These are phyloP conservation scores for Pinctada fucata DNA, from an alignment of 2,888 invertebrate species.

Conservation along the genomic window DNA sequence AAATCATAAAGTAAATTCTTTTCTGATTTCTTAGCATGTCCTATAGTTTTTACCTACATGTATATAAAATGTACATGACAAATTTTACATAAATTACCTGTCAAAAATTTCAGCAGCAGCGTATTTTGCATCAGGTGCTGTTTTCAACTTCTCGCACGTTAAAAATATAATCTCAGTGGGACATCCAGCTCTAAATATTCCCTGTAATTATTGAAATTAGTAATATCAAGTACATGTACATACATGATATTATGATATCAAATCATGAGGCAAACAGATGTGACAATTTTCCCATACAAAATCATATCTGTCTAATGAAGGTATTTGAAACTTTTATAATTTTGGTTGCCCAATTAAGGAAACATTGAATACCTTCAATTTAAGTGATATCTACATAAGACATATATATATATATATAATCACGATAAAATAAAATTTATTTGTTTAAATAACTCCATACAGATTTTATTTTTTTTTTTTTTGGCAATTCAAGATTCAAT, in stretches of 20 bases:
- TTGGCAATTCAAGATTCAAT: too few relatives aligned
- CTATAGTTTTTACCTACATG: background rate
- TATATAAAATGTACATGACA: background rate
- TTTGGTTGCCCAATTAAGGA: too few relatives aligned
- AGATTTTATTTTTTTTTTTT: too few relatives aligned
- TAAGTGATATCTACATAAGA: too few relatives aligned
- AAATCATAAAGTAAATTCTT: too few relatives aligned
- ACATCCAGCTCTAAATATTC: slow-evolving; percentile 57
- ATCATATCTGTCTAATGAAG: background rate
- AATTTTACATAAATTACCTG: slow-evolving; percentile 56
- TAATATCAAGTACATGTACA: background rate
- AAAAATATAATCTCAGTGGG: slow-evolving; percentile 68
- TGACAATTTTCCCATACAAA: background rate
- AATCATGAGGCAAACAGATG: background rate
- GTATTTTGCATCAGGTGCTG: slow-evolving; percentile 70
- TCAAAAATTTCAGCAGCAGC: slow-evolving; percentile 73
- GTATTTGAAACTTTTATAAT: background rate
- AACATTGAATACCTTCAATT: too few relatives aligned
- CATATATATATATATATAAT: too few relatives aligned
- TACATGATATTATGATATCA: background rate
- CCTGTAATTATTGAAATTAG: slow-evolving; percentile 49
- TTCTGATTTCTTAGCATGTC: too few relatives aligned
- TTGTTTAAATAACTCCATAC: too few relatives aligned
- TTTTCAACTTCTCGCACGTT: slow-evolving; percentile 67
- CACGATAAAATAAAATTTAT: too few relatives aligned